Evolutionary conservation across 2,888 invertebrate genomes (phyloP).

Genomic region (Apotomis turbidana): DNA sequence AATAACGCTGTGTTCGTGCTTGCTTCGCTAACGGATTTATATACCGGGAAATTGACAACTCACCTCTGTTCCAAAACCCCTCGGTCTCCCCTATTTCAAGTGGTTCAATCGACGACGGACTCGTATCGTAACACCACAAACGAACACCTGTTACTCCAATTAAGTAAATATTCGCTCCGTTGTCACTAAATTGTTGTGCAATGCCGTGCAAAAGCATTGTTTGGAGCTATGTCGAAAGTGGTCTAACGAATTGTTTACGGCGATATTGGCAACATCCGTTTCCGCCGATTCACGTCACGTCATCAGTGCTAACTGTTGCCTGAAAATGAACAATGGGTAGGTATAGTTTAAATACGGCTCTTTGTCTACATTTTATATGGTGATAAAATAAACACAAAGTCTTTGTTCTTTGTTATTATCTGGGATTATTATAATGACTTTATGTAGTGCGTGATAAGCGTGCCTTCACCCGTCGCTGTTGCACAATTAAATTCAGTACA

Average conservation of each 20-base stretch:
- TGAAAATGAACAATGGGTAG: slow-evolving; percentile 22
- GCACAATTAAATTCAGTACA: no score
- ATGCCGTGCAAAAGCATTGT: slow-evolving; percentile 33
- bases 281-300: slow-evolving; percentile 34
- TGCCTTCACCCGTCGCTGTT: neutral
- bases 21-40: no score
- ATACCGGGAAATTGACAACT: no score
- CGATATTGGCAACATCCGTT: slow-evolving; percentile 42
- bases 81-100: neutral
- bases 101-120: neutral
- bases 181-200: slow-evolving; percentile 14
- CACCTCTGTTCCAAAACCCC: no score
- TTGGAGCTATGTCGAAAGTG: slow-evolving; percentile 33
- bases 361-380: neutral
- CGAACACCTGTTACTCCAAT: neutral
- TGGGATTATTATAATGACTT: neutral
- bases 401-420: neutral
- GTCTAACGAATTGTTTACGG: slow-evolving; percentile 34
- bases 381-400: neutral
- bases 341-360: neutral
- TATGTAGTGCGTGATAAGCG: neutral
- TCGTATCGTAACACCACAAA: neutral
- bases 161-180: neutral
- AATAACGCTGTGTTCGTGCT: no score
- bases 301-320: slow-evolving; percentile 16